These are phyloP conservation scores for Xiphydria camelus DNA, from an alignment of 2,888 invertebrate genomes.

Conservation along the genomic window DNA sequence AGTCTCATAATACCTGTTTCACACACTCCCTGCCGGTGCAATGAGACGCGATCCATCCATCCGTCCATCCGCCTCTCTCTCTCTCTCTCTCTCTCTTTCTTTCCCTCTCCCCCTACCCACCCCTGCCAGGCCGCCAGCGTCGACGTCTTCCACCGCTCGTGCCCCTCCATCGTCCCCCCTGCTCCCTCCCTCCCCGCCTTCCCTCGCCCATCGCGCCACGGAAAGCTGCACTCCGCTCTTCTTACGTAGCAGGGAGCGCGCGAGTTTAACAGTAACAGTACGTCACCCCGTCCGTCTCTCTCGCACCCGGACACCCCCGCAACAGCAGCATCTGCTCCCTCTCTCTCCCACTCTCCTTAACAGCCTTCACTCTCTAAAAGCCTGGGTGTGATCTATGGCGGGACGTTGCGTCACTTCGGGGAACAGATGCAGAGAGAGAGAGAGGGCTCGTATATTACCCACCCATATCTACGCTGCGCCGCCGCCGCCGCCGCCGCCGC, in stretches of 20 bases:
- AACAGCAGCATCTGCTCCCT: slow-evolving; percentile 3
- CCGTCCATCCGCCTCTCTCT: slow-evolving; percentile 4
- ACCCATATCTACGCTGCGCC: slow-evolving; percentile 53
- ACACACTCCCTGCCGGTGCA: slow-evolving; percentile 10
- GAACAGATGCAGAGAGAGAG: slow-evolving; percentile 59
- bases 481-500: no score
- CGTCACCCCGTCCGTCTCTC: slow-evolving; percentile 47
- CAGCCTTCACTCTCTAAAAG: slow-evolving; percentile 66
- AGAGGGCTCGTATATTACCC: slow-evolving; percentile 58
- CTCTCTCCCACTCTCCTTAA: slow-evolving; percentile 53
- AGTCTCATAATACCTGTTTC: no score
- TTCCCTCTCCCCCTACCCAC: not conserved
- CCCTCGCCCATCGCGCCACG: no score
- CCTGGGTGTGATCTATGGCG: slow-evolving; percentile 67
- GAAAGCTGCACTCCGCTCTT: slow-evolving; percentile 34
- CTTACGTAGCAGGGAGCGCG: slow-evolving; percentile 32
- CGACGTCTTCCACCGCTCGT: not conserved
- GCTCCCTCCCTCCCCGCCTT: slow-evolving; percentile 1
- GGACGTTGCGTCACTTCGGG: slow-evolving; percentile 67
- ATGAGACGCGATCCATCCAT: slow-evolving; percentile 18
- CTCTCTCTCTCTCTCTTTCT: slow-evolving; percentile 6
- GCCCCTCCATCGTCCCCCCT: not conserved
- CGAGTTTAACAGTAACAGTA: slow-evolving; percentile 54
- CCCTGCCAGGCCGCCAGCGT: no score
- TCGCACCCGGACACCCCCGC: slow-evolving; percentile 31